phyloP scores from a whole-genome alignment of 35 echinoderm and acorn worm genomes.

The Heliocidaris erythrogramma region DNA sequence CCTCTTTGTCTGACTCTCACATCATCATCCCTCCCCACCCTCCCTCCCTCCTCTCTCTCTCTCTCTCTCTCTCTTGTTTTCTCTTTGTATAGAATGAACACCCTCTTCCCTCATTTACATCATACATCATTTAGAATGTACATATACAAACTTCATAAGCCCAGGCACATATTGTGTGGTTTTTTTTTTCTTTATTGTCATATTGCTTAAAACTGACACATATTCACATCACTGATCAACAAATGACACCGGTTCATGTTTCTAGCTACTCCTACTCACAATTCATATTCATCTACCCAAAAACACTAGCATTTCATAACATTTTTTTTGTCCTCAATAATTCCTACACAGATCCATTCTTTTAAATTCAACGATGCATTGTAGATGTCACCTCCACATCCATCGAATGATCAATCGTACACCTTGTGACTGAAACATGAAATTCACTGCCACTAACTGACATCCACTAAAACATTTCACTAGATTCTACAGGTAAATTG shows the following conservation, averaged over 20 bases:
- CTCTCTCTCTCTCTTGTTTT: too few species aligned
- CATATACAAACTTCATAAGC: neutral
- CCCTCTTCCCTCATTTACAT: neutral
- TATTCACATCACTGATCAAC: constrained; percentile 42
- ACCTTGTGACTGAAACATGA: neutral
- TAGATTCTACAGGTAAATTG: constrained; percentile 9
- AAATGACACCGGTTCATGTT: constrained; percentile 49
- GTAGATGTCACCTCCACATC: neutral
- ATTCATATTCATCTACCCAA: constrained; percentile 36
- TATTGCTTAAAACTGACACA: constrained; percentile 52
- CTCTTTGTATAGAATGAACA: neutral
- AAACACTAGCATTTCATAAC: constrained; percentile 26
- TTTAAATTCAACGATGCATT: neutral
- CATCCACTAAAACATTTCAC: neutral
- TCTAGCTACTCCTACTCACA: constrained; percentile 37
- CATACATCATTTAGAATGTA: neutral
- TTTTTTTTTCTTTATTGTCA: constrained; percentile 43
- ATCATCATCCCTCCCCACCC: too few species aligned
- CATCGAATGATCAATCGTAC: neutral
- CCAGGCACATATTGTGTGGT: neutral
- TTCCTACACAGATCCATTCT: neutral
- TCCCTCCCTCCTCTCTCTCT: too few species aligned
- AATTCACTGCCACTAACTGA: neutral
- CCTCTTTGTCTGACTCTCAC: too few species aligned
- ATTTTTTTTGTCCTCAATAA: constrained; percentile 8